Conservation (phyloP, 1,140 invertebrate species). For the Cataglyphis hispanica region DNA sequence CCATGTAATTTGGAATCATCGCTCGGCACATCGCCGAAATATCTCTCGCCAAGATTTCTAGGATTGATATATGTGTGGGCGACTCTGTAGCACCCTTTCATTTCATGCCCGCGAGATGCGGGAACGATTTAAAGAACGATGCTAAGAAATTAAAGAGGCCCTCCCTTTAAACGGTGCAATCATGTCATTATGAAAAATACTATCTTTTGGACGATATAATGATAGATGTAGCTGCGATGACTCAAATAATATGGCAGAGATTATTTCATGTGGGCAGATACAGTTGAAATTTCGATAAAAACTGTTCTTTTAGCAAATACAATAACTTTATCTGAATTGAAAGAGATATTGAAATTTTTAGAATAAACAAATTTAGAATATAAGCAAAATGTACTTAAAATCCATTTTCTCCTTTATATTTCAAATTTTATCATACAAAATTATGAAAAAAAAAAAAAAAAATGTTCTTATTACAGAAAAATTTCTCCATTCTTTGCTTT, state of each 20-base stretch:
- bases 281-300: background rate
- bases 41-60: slow-evolving; percentile 42
- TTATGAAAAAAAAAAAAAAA: background rate
- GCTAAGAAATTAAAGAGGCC: slow-evolving; percentile 68
- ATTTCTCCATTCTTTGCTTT: background rate
- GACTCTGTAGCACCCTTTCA: slow-evolving; percentile 66
- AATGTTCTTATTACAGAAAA: background rate
- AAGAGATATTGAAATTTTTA: background rate
- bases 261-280: slow-evolving; percentile 37
- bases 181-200: slow-evolving; percentile 71
- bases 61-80: slow-evolving; percentile 71
- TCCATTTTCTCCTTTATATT: background rate
- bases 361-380: background rate
- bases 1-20: slow-evolving; percentile 75
- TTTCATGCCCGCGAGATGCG: slow-evolving; percentile 55
- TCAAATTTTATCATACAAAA: background rate
- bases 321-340: slow-evolving; percentile 22
- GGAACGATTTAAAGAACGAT: slow-evolving; percentile 70
- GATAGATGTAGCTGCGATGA: slow-evolving; percentile 55
- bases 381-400: background rate
- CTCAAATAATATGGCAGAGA: slow-evolving; percentile 21
- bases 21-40: slow-evolving; percentile 49
- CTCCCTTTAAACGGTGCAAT: slow-evolving; percentile 68
- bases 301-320: background rate
- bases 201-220: slow-evolving; percentile 66